Percentiles rank a stretch among this genome's conserved stretches.
Conservation (phyloP, 2,797 vertebrate species). For the Poeciliopsis paucimaculata region DNA sequence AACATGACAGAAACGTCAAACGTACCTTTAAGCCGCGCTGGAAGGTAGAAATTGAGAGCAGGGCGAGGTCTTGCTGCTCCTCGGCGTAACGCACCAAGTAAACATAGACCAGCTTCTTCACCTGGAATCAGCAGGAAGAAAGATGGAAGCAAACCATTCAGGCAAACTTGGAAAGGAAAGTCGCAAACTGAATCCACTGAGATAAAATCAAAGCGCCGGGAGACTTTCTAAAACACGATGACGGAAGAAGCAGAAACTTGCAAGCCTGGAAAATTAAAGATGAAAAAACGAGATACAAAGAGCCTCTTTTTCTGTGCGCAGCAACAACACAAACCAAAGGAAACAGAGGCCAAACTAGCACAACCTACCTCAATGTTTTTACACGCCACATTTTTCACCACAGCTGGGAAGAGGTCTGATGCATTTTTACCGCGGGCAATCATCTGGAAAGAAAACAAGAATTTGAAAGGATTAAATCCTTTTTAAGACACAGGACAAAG, state of each 20-base stretch:
- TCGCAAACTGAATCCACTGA: slow-evolving; percentile 30
- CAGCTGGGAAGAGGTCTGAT: slow-evolving; percentile 95
- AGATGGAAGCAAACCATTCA: neutral
- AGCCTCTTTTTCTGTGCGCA: neutral
- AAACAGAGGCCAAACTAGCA: slow-evolving; percentile 2
- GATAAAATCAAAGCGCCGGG: slow-evolving; percentile 18
- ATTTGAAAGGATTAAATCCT: neutral
- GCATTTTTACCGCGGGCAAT: slow-evolving; percentile 96
- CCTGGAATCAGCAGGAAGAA: slow-evolving; percentile 72
- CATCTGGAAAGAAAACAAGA: slow-evolving; percentile 83
- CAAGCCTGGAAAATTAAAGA: slow-evolving; percentile 11
- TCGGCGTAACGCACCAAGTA: slow-evolving; percentile 96
- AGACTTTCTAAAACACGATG: slow-evolving; percentile 22
- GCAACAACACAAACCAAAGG: neutral
- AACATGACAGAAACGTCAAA: neutral
- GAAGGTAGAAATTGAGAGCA: slow-evolving; percentile 98
- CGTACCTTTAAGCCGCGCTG: slow-evolving; percentile 93
- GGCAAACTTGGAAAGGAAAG: slow-evolving; percentile 23
- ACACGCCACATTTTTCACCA: slow-evolving; percentile 98
- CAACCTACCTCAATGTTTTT: slow-evolving; percentile 96
- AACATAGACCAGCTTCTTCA: slow-evolving; percentile 98
- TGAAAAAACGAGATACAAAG: neutral
- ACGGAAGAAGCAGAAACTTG: slow-evolving; percentile 3
- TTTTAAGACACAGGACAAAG: neutral
- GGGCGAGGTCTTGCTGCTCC: slow-evolving; percentile 95